Conservation (phyloP, 2,797 vertebrate species). For the Vultur gryphus region DNA sequence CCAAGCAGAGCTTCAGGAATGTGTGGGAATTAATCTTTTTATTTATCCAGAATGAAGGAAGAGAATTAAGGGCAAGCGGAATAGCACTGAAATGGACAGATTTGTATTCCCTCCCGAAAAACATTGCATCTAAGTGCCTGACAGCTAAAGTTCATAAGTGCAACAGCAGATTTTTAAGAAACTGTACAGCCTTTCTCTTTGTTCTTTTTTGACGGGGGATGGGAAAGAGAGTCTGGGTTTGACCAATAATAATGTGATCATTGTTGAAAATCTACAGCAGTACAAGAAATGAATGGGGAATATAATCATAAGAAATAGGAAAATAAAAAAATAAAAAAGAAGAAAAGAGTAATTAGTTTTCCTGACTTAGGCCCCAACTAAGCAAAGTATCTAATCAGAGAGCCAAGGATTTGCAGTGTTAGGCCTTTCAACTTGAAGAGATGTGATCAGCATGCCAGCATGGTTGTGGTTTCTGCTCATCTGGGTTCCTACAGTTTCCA, state of each 20-base stretch:
- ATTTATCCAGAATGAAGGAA: slow-evolving; percentile 65
- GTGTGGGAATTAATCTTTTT: slow-evolving; percentile 66
- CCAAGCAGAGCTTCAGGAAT: slow-evolving; percentile 49
- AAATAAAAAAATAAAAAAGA: neutral
- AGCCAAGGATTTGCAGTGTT: neutral
- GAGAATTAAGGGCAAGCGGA: slow-evolving; percentile 57
- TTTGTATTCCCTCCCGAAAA: slow-evolving; percentile 55
- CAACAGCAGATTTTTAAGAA: slow-evolving; percentile 35
- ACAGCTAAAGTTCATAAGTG: slow-evolving; percentile 53
- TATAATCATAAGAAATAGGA: neutral
- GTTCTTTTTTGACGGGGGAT: neutral
- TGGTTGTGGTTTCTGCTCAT: neutral
- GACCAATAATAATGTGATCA: slow-evolving; percentile 48
- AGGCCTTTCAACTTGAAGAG: neutral
- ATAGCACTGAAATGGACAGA: slow-evolving; percentile 53
- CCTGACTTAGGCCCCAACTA: neutral
- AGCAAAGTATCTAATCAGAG: neutral
- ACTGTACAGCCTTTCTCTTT: slow-evolving; percentile 20
- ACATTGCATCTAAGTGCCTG: slow-evolving; percentile 38
- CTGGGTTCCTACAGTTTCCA: neutral
- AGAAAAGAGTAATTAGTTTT: slow-evolving; percentile 4
- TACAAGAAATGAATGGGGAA: slow-evolving; percentile 25
- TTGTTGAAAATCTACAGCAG: slow-evolving; percentile 39
- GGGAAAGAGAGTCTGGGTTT: neutral
- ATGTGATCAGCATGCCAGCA: neutral